A percentile compares a stretch with the other conserved stretches of the same genome.
Evolutionary conservation across 2,113 vertebrate species (phyloP).

Genomic region (Naja naja): DNA sequence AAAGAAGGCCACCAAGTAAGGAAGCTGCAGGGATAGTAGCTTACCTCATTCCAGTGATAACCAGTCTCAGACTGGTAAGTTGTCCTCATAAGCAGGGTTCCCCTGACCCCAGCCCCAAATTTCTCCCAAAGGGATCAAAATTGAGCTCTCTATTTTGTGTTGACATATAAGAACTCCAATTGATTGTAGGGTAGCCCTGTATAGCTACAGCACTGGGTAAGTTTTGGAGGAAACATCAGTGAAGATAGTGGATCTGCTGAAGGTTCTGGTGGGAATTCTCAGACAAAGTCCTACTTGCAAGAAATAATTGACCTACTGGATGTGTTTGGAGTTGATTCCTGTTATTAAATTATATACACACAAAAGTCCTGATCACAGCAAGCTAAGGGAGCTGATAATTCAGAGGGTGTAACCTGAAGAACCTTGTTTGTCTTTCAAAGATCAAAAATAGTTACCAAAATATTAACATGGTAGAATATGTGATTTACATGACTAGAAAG

Average conservation of each 20-base stretch:
- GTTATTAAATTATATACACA: background rate
- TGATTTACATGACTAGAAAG: background rate
- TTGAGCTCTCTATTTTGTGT: background rate
- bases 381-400: background rate
- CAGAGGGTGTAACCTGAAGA: background rate
- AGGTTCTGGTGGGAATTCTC: background rate
- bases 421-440: background rate
- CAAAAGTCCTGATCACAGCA: background rate
- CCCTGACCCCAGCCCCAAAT: background rate
- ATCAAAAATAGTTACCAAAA: background rate
- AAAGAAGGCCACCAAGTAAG: slow-evolving; percentile 68
- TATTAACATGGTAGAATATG: background rate
- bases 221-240: background rate
- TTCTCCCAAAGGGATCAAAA: background rate
- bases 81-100: background rate
- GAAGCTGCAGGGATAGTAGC: background rate
- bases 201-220: background rate
- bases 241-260: background rate
- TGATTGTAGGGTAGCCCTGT: background rate
- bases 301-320: background rate
- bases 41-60: background rate
- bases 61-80: background rate
- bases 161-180: background rate
- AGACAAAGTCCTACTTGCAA: background rate
- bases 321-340: background rate